Conservation (phyloP, 2,797 vertebrate genomes). For the Halcyon badia region DNA sequence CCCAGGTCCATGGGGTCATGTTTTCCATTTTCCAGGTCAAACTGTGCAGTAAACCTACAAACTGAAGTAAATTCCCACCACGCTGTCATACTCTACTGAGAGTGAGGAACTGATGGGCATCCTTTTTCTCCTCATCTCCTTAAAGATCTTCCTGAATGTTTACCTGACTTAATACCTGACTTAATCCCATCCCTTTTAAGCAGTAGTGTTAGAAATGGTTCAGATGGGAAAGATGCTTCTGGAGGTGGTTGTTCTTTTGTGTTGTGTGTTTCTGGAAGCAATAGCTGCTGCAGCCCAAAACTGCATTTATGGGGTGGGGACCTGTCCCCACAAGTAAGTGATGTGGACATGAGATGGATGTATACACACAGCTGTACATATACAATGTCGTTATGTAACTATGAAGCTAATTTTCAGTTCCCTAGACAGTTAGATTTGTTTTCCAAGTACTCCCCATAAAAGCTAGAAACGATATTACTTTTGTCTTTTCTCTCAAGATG, state of each 20-base stretch:
- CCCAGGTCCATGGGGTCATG: fast-evolving
- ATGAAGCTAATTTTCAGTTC: neutral
- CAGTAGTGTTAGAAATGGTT: neutral
- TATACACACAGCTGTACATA: neutral
- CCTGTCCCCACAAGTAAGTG: neutral
- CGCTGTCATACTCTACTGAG: neutral
- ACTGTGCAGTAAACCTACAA: neutral
- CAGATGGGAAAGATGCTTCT: neutral
- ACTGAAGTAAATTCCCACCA: neutral
- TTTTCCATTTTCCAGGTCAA: slow-evolving; percentile 7
- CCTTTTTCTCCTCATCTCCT: neutral
- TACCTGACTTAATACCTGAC: neutral
- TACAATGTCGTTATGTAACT: neutral
- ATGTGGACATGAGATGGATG: no score
- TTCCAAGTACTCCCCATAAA: neutral
- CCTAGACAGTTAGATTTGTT: neutral
- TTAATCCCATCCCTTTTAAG: neutral
- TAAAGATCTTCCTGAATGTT: neutral
- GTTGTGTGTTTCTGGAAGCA: neutral
- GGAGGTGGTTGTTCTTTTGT: neutral
- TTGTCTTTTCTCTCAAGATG: neutral
- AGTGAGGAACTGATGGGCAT: neutral
- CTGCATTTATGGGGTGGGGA: neutral
- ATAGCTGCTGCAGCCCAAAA: neutral
- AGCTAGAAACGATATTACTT: neutral